Base-by-base conservation (phyloP, 2,113 vertebrate species). In the Chloroceryle aenea region DNA sequence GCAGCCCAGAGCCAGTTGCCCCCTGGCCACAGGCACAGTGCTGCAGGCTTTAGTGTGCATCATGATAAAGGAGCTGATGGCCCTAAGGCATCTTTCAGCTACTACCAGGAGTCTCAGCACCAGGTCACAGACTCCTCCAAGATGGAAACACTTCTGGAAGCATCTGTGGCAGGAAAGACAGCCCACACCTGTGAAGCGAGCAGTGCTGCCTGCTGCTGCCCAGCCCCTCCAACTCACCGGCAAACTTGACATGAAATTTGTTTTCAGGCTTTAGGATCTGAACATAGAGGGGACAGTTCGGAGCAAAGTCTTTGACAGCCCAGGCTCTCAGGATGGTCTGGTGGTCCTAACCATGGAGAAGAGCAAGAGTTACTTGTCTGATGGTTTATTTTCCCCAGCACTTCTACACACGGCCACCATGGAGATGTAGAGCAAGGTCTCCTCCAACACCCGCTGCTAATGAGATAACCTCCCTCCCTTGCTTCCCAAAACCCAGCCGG, bases 221-320 rank as follows among this genome's bases (percentile, higher is more conserved):
- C 52, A 45, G 36, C 32, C 6, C 61, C 73, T 45, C 25, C 3
- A 0, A 87, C 87, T 80, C 93, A 99, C 98, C 98, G 0, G 98
- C 98, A 80, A 99, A 99, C 96, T 99, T 99, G 29, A 99, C 98
- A 0, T 99, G 98, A 20, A 99, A 98, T 85, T 99, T 99, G 89
- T 99, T 99, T 69, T 99, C 98, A 0, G 98, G 98, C 93, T 99
- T 99, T 59, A 99, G 88, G 63, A 99, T 99, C 98, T 99, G 98
- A 72, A 99, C 98, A 0, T 99, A 99, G 30, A 99, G 98, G 4
- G 98, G 98, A 29, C 98, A 99, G 80, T 98, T 98, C 2, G 98
- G 98, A 79, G 98, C 98, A 14, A 99, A 99, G 73, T 99, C 98
- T 80, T 99, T 99, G 72, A 99, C 98, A 0, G 98, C 98, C 98